Percentiles rank a stretch among this genome's conserved stretches.
Evolutionary conservation across 92 coral and sea anemone species (phyloP).

Genomic region (Epizoanthus scotinus): DNA sequence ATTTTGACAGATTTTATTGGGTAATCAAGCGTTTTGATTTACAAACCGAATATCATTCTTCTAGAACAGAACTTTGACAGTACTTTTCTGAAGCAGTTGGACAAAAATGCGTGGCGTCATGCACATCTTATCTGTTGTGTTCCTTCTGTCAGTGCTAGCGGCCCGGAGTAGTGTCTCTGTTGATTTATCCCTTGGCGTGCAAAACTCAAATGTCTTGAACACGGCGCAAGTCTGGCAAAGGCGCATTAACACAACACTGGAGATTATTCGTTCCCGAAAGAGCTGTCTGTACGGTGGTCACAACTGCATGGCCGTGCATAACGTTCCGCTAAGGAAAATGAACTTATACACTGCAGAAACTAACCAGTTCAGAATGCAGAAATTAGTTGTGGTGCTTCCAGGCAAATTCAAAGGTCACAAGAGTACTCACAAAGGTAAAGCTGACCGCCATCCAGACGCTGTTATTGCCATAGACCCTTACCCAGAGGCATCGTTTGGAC

Average conservation of each 20-base stretch:
- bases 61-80: neutral
- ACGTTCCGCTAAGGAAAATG: slow-evolving; percentile 62
- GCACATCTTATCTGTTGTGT: neutral
- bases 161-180: neutral
- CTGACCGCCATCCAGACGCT: slow-evolving; percentile 58
- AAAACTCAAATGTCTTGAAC: neutral
- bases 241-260: slow-evolving; percentile 71
- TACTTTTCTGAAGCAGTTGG: slow-evolving; percentile 10
- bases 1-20: slow-evolving; percentile 16
- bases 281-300: slow-evolving; percentile 56
- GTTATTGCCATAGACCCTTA: slow-evolving; percentile 90
- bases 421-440: slow-evolving; percentile 49
- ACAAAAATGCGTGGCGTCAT: slow-evolving; percentile 16
- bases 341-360: slow-evolving; percentile 81
- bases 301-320: slow-evolving; percentile 59
- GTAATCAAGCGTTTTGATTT: slow-evolving; percentile 10
- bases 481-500: slow-evolving; percentile 92
- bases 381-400: slow-evolving; percentile 70
- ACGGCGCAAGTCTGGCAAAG: slow-evolving; percentile 60
- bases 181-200: slow-evolving; percentile 3
- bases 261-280: slow-evolving; percentile 60
- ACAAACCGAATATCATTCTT: neutral
- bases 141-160: slow-evolving; percentile 9
- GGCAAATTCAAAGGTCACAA: slow-evolving; percentile 58
- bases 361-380: slow-evolving; percentile 32